A percentile compares a stretch with the other conserved stretches of the same genome.
Conservation (phyloP, 2,888 invertebrate species). For the Hanleya hanleyi region DNA sequence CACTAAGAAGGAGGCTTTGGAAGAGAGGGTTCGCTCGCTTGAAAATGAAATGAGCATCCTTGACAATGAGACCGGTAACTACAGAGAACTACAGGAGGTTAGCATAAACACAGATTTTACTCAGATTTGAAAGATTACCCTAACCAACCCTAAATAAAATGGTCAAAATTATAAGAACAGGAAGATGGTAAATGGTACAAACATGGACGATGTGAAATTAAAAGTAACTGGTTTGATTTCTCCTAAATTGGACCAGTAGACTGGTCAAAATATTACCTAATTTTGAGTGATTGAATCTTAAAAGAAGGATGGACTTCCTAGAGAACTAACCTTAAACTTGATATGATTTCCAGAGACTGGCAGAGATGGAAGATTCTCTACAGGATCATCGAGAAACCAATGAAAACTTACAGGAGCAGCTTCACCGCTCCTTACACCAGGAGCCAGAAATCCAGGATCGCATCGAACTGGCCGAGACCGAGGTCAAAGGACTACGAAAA, state of each 20-base stretch:
- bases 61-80: constrained; percentile 56
- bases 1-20: constrained; percentile 56
- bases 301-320: no score
- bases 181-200: no score
- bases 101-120: no score
- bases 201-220: no score
- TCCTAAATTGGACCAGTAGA: no score
- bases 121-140: no score
- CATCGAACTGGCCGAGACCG: constrained; percentile 53
- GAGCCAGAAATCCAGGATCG: constrained; percentile 54
- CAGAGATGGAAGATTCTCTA: constrained; percentile 57
- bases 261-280: no score
- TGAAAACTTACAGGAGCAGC: constrained; percentile 59
- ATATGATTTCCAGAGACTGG: constrained; percentile 52
- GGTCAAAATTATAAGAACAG: no score
- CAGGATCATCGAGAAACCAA: constrained; percentile 55
- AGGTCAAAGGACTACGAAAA: constrained; percentile 54
- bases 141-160: no score
- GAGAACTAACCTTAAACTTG: no score
- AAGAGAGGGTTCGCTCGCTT: constrained; percentile 52
- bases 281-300: no score
- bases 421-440: constrained; percentile 52
- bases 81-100: constrained; percentile 58
- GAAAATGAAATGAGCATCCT: constrained; percentile 58
- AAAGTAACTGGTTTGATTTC: no score